Evolutionary conservation across 2,888 invertebrate genomes (phyloP), one percentile per base, ranked within the genome.

Genomic region (Mesorhabditis spiculigera): DNA sequence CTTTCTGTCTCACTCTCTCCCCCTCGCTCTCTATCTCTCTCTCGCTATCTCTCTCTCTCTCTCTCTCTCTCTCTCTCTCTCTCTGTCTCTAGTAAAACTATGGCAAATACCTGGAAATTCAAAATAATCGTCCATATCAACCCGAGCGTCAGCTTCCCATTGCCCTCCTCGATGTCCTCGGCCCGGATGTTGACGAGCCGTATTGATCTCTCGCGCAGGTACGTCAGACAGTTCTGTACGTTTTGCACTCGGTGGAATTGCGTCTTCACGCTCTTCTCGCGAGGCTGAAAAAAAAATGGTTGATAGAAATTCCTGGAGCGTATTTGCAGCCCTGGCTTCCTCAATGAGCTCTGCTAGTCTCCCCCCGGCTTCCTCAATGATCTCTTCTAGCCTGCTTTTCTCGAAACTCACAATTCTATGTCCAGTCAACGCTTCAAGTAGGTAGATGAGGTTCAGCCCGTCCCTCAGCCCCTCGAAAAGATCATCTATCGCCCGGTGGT

Each of bases 121-220:
- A 97, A 91, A 87, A 97, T 97, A 88, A 97, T 96, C 79, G 95
- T 95, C 97, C 97, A 97, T 86, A 97, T 95, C 78, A 97, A 90
- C 68, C 97, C 97, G 68, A 97, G 90, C 8, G 94, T 97, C 81
- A 97, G 90, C 89, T 97, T 97, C 66, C 95, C 95, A 90, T 97
- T 97, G 67, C 96, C 96, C 88, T 97, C 96, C 73, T 97, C 96
- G 86, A 97, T 97, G 87, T 97, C 97, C 88, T 97, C 96, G 28
- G 96, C 94, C 70, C 95, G 90, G 87, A 97, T 97, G 90, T 97
- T 97, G 80, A 97, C 96, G 86, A 96, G 90, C 89, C 95, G 95
- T 87, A 97, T 95, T 10, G 8, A 13, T 50, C n/a, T 50, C 50
- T 50, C 10, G 8, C n/a, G 8, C 10, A 50, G 58, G n/a, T 50